These are phyloP conservation scores for Silurus aristotelis DNA, from an alignment of 2,797 vertebrate genomes.

Conservation along the genomic window DNA sequence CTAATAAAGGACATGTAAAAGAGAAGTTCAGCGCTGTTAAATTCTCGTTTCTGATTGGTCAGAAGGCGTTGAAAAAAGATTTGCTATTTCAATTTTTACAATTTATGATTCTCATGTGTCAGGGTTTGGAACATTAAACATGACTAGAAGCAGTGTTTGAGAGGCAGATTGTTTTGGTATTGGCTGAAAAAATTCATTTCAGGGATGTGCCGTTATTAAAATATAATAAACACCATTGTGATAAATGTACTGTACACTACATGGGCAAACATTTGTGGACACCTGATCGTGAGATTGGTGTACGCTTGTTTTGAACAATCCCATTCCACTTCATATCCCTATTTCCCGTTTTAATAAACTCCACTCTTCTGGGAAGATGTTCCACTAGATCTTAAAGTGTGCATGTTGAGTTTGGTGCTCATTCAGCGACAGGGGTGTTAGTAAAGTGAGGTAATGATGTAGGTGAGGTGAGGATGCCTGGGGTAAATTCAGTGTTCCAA, in stretches of 20 bases:
- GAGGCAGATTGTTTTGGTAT: background rate
- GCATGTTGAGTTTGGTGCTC: too few relatives aligned
- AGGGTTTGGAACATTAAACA: background rate
- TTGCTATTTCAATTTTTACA: background rate
- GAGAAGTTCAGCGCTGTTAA: background rate
- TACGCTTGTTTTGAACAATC: too few relatives aligned
- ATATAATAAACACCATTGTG: background rate
- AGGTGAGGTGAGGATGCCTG: too few relatives aligned
- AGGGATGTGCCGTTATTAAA: background rate
- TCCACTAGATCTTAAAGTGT: too few relatives aligned
- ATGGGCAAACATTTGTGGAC: too few relatives aligned
- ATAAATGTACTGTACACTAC: background rate
- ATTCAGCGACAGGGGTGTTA: too few relatives aligned
- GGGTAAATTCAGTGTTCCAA: too few relatives aligned
- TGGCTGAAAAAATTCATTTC: background rate
- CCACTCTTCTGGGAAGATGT: too few relatives aligned
- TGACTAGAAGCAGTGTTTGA: background rate
- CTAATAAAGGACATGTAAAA: background rate
- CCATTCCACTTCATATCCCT: too few relatives aligned
- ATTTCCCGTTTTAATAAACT: too few relatives aligned
- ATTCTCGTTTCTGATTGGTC: slow-evolving; percentile 5
- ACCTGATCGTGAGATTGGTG: too few relatives aligned
- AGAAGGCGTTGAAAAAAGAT: background rate
- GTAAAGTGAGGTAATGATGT: too few relatives aligned
- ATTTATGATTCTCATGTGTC: background rate